phyloP scores from a whole-genome alignment of 2,888 invertebrate genomes.

The Plebejus argus region DNA sequence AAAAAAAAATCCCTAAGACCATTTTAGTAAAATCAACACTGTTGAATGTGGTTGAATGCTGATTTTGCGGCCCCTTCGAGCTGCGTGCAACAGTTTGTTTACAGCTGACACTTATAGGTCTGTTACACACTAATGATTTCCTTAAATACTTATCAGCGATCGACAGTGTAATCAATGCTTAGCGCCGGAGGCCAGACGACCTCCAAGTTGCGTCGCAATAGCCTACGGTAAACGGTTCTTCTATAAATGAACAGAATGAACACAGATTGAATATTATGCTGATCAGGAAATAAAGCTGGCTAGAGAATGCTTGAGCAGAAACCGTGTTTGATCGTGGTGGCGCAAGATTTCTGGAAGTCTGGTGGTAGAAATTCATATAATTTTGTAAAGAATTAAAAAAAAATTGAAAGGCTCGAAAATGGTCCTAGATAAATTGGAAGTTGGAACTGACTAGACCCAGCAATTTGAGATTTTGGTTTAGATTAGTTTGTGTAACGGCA shows the following conservation, averaged over 20 bases:
- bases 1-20: too few relatives aligned
- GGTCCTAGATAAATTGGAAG: background rate
- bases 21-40: too few relatives aligned
- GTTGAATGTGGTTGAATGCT: too few relatives aligned
- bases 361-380: background rate
- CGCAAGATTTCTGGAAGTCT: background rate
- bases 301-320: background rate
- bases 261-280: background rate
- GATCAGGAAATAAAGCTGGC: background rate
- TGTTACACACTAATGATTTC: background rate
- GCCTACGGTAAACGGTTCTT: constrained; percentile 5
- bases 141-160: background rate
- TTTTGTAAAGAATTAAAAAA: background rate
- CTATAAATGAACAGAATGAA: constrained; percentile 2
- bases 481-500: background rate
- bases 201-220: constrained; percentile 26
- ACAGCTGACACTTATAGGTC: background rate
- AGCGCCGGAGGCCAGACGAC: constrained; percentile 15
- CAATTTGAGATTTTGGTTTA: too few relatives aligned
- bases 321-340: background rate
- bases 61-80: background rate
- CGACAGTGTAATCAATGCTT: background rate
- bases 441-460: background rate
- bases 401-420: background rate
- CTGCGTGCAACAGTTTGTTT: background rate